A percentile compares a stretch with the other conserved stretches of the same genome.
Evolutionary conservation across 1,140 invertebrate genomes (phyloP).

Genomic region (Apis dorsata): DNA sequence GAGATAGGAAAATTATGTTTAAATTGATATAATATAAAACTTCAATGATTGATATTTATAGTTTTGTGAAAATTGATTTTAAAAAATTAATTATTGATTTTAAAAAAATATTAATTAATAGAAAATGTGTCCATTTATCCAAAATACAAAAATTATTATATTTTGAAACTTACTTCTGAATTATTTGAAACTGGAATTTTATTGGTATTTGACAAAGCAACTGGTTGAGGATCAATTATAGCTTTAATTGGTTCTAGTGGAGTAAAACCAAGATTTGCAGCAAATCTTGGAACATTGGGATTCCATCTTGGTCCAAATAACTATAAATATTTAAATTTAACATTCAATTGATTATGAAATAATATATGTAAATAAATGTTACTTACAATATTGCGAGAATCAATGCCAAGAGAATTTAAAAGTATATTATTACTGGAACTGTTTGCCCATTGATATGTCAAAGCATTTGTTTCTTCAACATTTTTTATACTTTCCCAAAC

Average conservation of each 20-base stretch:
- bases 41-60: not conserved
- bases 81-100: not conserved
- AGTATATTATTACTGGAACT: slow-evolving; percentile 85
- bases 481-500: slow-evolving; percentile 82
- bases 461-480: slow-evolving; percentile 85
- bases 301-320: slow-evolving; percentile 90
- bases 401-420: slow-evolving; percentile 87
- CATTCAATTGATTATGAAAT: not conserved
- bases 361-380: not conserved
- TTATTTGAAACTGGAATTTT: slow-evolving; percentile 65
- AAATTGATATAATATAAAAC: not conserved
- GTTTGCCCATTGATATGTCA: slow-evolving; percentile 86
- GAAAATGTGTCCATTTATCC: not conserved
- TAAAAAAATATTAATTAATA: not conserved
- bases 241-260: slow-evolving; percentile 89
- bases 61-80: not conserved
- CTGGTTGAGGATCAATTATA: slow-evolving; percentile 63
- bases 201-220: slow-evolving; percentile 62
- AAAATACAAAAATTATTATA: not conserved
- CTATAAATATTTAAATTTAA: slow-evolving; percentile 74
- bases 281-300: slow-evolving; percentile 88
- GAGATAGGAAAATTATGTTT: too few species aligned
- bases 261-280: slow-evolving; percentile 86
- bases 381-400: slow-evolving; percentile 92
- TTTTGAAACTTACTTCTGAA: slow-evolving; percentile 69